Base-by-base conservation (phyloP, 2,113 vertebrate genomes). In the Urocynchramus pylzowi region DNA sequence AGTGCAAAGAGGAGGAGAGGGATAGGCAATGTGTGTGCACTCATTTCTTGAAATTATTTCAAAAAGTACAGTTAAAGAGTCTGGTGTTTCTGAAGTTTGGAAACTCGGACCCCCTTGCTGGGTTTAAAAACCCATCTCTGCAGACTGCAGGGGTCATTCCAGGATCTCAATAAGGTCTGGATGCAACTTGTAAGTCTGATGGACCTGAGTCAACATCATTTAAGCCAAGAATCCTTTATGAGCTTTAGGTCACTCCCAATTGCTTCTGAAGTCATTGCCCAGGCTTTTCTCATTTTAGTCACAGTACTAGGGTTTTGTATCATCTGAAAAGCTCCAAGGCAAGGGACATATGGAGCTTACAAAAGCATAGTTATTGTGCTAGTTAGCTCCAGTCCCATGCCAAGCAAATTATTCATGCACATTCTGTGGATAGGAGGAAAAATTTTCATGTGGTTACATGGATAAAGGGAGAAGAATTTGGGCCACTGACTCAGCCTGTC, bases 391-490 rank as follows among this genome's bases (percentile, higher is more conserved):
- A 94, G 69, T 89, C 41, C 69, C 80, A 93, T 89, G 95, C 95
- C 92, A 96, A 96, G 95, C 83, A 90, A 96, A 96, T 97, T 96
- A 95, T 97, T 76, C 83, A 95, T 96, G 96, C 90, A 90, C 73
- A 61, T 84, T 93, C 73, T 94, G 96, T 89, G 96, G 92, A 96
- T 78, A 93, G 88, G 80, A 94, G 92, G 74, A 88, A 95, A 64
- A 76, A 82, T 93, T 96, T 97, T 97, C 60, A 93, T 97, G 96
- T 96, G 96, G 96, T 96, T 95, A 82, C 59, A 89, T 87, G 93
- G 91, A 93, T 97, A 93, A 95, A 96, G 57, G 53, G 84, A 94
- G 65, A 89, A 96, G 80, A 97, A 96, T 97, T 92, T 92, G 70
- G 88, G 79, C 95, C 95, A 93, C 95, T 95, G 93, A 93, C 90